A percentile compares a stretch with the other conserved stretches of the same genome.
These are phyloP conservation scores for Drosophila nigrodunni DNA, from an alignment of 1,140 invertebrate species.

Conservation along the genomic window DNA sequence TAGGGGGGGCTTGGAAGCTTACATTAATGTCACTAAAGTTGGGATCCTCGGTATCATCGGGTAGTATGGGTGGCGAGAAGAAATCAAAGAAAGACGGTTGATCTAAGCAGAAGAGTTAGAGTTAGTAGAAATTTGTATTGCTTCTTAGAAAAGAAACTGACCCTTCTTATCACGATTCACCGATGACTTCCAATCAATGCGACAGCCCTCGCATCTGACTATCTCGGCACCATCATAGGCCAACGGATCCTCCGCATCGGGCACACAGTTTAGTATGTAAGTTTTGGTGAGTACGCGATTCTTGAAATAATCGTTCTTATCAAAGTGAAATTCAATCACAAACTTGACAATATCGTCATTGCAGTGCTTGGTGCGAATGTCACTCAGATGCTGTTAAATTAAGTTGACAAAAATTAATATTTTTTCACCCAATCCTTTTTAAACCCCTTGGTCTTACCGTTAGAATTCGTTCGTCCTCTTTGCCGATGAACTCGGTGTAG, in stretches of 20 bases:
- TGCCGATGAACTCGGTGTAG: constrained; percentile 90
- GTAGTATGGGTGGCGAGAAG: constrained; percentile 91
- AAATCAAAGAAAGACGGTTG: constrained; percentile 94
- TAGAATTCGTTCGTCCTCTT: constrained; percentile 93
- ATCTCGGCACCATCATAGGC: constrained; percentile 97
- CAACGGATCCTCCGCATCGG: constrained; percentile 93
- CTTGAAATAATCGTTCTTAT: constrained; percentile 94
- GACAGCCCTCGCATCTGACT: constrained; percentile 90
- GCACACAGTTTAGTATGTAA: constrained; percentile 93
- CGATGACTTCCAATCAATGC: constrained; percentile 86
- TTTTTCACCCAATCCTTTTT: too few relatives aligned
- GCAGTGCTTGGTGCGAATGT: constrained; percentile 65
- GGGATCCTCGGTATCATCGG: constrained; percentile 58
- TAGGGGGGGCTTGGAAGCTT: neutral
- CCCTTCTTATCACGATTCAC: constrained; percentile 94
- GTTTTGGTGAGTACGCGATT: constrained; percentile 94
- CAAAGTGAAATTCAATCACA: constrained; percentile 94
- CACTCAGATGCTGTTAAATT: constrained; percentile 34
- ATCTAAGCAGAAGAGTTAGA: neutral
- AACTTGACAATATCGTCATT: constrained; percentile 86
- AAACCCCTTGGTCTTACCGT: constrained; percentile 84
- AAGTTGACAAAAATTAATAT: too few relatives aligned
- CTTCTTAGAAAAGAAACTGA: constrained; percentile 86
- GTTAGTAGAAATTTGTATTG: neutral
- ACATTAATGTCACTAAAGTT: constrained; percentile 76